Conservation (phyloP, 2,888 invertebrate species). For the Drosophila stalkeri region DNA sequence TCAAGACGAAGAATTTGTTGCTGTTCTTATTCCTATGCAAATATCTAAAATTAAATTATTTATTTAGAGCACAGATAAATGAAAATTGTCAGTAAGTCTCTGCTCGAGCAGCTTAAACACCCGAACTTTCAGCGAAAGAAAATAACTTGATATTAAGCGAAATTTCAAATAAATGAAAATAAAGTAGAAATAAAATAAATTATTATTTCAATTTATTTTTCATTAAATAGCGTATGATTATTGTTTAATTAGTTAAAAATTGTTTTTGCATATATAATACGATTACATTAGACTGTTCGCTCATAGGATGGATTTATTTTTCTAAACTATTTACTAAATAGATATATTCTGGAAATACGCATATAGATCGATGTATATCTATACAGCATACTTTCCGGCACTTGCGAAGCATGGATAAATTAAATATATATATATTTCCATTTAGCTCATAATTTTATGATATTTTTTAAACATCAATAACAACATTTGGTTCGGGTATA, state of each 20-base stretch:
- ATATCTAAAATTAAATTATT: slow-evolving; percentile 70
- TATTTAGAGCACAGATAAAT: slow-evolving; percentile 68
- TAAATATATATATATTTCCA: too few relatives aligned
- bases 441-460: not conserved
- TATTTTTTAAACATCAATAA: not conserved
- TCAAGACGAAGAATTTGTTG: slow-evolving; percentile 33
- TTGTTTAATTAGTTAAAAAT: too few relatives aligned
- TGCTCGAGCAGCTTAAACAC: not conserved
- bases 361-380: not conserved
- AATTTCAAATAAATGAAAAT: not conserved
- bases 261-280: too few relatives aligned
- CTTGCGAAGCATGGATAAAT: not conserved
- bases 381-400: slow-evolving; percentile 10
- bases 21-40: slow-evolving; percentile 41
- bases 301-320: too few relatives aligned
- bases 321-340: not conserved
- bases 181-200: too few relatives aligned
- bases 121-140: not conserved
- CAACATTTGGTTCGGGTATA: slow-evolving; percentile 21
- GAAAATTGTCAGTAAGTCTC: slow-evolving; percentile 49
- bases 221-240: too few relatives aligned
- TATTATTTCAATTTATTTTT: too few relatives aligned
- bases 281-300: too few relatives aligned
- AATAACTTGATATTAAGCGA: not conserved
- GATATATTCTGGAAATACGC: not conserved